Base-by-base conservation (phyloP, 2,888 invertebrate species). In the Stenchaetothrips biformis region DNA sequence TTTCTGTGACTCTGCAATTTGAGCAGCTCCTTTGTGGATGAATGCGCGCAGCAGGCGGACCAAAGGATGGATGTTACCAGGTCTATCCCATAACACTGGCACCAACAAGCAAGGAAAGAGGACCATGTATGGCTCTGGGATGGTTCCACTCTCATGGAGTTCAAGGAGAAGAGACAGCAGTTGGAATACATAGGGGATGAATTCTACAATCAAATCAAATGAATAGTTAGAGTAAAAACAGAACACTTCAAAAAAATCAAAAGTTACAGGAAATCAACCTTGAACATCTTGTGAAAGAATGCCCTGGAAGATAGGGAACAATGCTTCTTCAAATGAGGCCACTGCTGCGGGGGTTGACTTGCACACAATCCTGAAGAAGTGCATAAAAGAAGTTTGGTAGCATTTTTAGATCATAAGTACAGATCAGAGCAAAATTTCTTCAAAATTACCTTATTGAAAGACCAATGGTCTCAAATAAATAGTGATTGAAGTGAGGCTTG, bases 141-240 rank as follows among this genome's bases (percentile, higher is more conserved):
- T 90, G 48, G 89, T 87, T 6, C 89, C 89, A 8, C 86, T 87
- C 0, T 87, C 86, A 79, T 93, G 92, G 81, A 94, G 88, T 87
- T 98, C 98, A 88, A 99, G 89, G 81, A 98, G 88, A 27, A 98
- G 89, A 0, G 98, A 96, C 74, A 99, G 88, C 88, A 99, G 93
- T 94, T 99, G 99, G 87, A 99, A 98, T 78, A 98, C 96, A 88
- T 99, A 99, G 0, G 99, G 99, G 88, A 98, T 95, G 89, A 99
- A 98, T 87, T 99, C 99, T 92, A 90, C 48, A 87, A 89, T 11
- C 48, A 2, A 48, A 49, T 80, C 27, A 80, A 79, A 81, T 81
- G 78, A 37, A 2, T 11, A 67, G 27, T 0, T 77, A 37, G n/a
- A 2, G 4, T 27, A 48, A 16, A 74, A 25, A 81, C 27, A 59